Conservation (phyloP, 1,140 invertebrate species). For the Cydia strobilella region DNA sequence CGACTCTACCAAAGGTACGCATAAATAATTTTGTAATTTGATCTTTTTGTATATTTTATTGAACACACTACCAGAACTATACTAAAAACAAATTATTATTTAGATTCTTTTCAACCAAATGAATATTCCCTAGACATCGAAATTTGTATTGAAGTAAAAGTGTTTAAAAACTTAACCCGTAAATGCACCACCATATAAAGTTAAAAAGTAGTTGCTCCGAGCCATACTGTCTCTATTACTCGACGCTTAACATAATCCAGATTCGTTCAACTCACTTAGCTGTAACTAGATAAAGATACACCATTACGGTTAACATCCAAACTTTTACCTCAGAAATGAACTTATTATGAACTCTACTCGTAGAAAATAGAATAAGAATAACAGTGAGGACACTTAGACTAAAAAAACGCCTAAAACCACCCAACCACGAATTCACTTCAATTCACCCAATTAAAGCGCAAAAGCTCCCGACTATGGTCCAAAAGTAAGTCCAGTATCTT, state of each 20-base stretch:
- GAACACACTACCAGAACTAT: too few species aligned
- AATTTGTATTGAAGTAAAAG: neutral
- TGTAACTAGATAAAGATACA: conserved; percentile 9
- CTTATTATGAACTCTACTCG: conserved; percentile 1
- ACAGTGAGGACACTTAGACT: neutral
- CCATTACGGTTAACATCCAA: conserved; percentile 13
- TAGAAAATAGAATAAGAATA: conserved; percentile 4
- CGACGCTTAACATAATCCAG: conserved; percentile 7
- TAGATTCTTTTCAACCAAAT: neutral
- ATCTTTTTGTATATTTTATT: too few species aligned
- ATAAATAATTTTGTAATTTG: neutral
- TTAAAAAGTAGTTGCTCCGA: conserved; percentile 6
- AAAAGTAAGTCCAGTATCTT: too few species aligned
- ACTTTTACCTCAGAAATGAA: conserved; percentile 10
- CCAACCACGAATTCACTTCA: too few species aligned
- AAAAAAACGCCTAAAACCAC: neutral
- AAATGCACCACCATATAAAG: neutral
- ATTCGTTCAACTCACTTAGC: neutral
- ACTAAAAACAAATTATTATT: too few species aligned
- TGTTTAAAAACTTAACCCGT: neutral
- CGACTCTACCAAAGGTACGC: too few species aligned
- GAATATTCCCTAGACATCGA: neutral
- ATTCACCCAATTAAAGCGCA: too few species aligned
- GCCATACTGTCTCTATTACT: neutral
- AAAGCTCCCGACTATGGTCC: too few species aligned